Evolutionary conservation across 2,113 vertebrate species (phyloP), one percentile per base, ranked within the genome.

Genomic region (Hemiscyllium ocellatum): DNA sequence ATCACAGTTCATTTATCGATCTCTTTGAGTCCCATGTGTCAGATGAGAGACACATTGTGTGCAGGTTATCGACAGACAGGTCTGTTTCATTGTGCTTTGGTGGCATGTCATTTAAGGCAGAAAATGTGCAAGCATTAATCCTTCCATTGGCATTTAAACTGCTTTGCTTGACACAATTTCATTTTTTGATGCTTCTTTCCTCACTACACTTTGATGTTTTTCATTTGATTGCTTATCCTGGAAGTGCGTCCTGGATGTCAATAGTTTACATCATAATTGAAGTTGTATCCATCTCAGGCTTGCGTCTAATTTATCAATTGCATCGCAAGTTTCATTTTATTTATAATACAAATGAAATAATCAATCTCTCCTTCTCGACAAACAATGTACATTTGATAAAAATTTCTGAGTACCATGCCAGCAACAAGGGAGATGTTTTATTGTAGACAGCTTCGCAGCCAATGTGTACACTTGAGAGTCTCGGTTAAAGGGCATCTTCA

Each of bases 231-330:
- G 37, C n/a, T 95, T 70, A 72, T 42, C 37, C 66, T 72, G 68
- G 68, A 8, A 50, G 56, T 95, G 42, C 96, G 52, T n/a, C 52
- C 95, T 83, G n/a, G 96, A 96, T 96, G 96, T 96, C 96, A 96
- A 66, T 96, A 95, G 94, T 97, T 96, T 96, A 95, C 97, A 96
- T 96, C 97, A 96, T 98, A 98, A 98, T 97, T 97, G 97, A 97
- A 97, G 96, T 96, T 96, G 96, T 97, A 96, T 95, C 83, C 97
- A 96, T 97, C 96, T 96, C 96, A 97, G 78, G 90, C 96, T 97
- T 97, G 96, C 96, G 97, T 97, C 97, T 97, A 97, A 98, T 97
- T 97, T 97, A 96, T 96, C 97, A 97, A 97, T 96, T 95, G 96
- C 97, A 97, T 96, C 96, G 97, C 97, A 96, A 97, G 97, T 97